These are phyloP conservation scores for Laothoe populi DNA, from an alignment of 2,888 invertebrate species.

Conservation along the genomic window DNA sequence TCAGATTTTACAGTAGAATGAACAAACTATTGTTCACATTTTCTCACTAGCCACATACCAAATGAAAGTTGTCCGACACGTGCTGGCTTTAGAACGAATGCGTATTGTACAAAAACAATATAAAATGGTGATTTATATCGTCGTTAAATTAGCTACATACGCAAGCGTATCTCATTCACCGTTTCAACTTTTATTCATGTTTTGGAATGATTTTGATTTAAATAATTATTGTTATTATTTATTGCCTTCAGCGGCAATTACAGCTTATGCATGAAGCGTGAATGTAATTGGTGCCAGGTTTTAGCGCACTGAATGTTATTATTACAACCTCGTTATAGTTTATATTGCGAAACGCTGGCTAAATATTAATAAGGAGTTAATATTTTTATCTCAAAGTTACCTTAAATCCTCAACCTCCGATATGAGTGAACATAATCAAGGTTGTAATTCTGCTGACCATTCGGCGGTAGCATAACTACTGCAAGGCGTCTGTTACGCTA, in stretches of 20 bases:
- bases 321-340: background rate
- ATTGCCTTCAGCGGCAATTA: constrained; percentile 33
- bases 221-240: constrained; percentile 42
- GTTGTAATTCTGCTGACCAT: too few species aligned
- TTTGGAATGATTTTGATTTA: constrained; percentile 34
- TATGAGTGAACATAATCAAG: too few species aligned
- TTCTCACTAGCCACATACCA: constrained; percentile 9
- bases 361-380: background rate
- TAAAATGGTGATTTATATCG: constrained; percentile 39
- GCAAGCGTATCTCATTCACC: constrained; percentile 37
- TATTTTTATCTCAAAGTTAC: too few species aligned
- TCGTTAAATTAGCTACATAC: constrained; percentile 33
- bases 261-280: constrained; percentile 24
- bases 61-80: constrained; percentile 22
- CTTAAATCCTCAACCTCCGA: too few species aligned
- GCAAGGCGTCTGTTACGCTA: too few species aligned
- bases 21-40: constrained; percentile 20
- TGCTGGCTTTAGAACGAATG: background rate
- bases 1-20: constrained; percentile 10
- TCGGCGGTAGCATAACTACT: too few species aligned
- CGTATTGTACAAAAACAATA: constrained; percentile 31
- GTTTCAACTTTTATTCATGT: constrained; percentile 36
- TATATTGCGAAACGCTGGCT: background rate
- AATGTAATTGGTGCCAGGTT: constrained; percentile 4
- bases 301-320: constrained; percentile 6